Conservation (phyloP, 2,797 vertebrate species). For the Leucoraja ocellata region DNA sequence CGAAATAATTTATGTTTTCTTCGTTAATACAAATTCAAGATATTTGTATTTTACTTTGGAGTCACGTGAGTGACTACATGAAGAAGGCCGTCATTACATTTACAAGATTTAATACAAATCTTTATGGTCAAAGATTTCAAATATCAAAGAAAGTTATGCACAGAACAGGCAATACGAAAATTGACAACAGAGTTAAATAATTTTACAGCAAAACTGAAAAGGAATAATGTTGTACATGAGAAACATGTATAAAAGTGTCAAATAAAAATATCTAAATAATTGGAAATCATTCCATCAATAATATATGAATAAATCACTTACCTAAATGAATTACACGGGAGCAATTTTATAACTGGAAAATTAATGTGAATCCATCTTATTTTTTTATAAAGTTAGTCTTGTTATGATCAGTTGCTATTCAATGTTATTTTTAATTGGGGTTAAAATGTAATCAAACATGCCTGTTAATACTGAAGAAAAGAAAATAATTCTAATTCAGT, state of each 20-base stretch:
- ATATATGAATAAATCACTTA: not conserved
- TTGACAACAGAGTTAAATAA: not conserved
- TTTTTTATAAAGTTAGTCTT: constrained; percentile 43
- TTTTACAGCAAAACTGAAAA: not conserved
- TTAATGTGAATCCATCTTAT: not conserved
- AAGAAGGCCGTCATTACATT: too few species aligned
- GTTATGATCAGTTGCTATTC: constrained; percentile 41
- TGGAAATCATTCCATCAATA: not conserved
- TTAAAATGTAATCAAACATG: not conserved
- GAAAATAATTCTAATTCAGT: constrained; percentile 21
- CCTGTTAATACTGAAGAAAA: not conserved
- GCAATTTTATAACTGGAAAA: not conserved
- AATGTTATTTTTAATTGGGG: not conserved
- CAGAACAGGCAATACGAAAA: not conserved
- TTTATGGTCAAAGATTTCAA: too few species aligned
- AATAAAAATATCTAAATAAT: not conserved
- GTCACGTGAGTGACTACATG: too few species aligned
- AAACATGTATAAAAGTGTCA: not conserved
- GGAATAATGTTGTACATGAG: not conserved
- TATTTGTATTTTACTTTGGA: not conserved
- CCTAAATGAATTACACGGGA: not conserved
- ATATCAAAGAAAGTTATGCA: not conserved
- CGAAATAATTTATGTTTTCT: not conserved
- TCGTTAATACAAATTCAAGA: not conserved
- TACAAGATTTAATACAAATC: too few species aligned